Conservation (phyloP, 2,113 vertebrate species). For the Microtus ochrogaster region DNA sequence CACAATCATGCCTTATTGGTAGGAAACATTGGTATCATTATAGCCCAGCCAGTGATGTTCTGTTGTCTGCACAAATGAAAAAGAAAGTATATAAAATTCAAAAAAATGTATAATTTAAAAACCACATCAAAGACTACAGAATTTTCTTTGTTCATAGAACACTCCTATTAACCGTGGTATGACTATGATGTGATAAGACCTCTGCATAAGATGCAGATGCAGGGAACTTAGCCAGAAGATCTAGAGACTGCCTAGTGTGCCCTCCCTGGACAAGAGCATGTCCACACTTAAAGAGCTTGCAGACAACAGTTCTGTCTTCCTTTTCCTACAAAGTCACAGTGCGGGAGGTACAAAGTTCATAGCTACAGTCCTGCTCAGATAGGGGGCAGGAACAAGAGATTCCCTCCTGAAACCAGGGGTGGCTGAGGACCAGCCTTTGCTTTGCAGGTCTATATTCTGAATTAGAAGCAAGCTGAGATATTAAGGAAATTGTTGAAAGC, state of each 20-base stretch:
- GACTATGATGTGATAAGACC: background rate
- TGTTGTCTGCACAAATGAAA: constrained; percentile 38
- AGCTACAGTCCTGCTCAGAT: background rate
- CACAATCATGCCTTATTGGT: background rate
- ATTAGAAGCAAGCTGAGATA: background rate
- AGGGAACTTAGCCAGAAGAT: background rate
- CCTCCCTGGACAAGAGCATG: background rate
- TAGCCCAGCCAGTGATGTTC: background rate
- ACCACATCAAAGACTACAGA: background rate
- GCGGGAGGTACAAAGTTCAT: background rate
- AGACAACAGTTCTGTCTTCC: background rate
- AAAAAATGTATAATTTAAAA: constrained; percentile 29
- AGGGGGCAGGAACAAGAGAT: background rate
- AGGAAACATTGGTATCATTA: constrained; percentile 11
- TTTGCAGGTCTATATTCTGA: background rate
- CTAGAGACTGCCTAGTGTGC: background rate
- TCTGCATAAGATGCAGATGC: background rate
- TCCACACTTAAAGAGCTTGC: background rate
- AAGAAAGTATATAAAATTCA: background rate
- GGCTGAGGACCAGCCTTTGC: background rate
- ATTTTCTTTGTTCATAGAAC: background rate
- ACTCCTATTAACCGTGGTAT: background rate
- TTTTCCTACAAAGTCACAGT: background rate
- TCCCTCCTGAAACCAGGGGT: background rate
- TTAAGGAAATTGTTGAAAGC: background rate